These are phyloP conservation scores for Hartigia nigra DNA, from an alignment of 2,888 invertebrate genomes.

Conservation along the genomic window DNA sequence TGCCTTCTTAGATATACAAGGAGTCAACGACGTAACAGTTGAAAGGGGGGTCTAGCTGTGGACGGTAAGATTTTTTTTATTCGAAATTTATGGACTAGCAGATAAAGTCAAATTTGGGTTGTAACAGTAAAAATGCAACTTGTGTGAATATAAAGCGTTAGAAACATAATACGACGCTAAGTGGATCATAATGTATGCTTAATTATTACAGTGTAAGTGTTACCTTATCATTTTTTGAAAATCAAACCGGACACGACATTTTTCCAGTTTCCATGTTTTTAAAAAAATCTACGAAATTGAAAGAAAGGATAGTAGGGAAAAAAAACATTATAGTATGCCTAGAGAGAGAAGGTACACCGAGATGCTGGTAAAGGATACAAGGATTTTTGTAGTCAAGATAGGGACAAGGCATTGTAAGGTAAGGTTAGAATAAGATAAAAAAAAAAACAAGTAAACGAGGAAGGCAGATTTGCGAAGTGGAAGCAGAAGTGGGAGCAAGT, in stretches of 20 bases:
- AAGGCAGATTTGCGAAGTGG: conserved; percentile 22
- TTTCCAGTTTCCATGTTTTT: background rate
- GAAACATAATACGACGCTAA: background rate
- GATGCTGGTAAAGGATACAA: background rate
- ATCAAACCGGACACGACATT: background rate
- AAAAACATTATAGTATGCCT: background rate
- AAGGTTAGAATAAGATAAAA: conserved; percentile 36
- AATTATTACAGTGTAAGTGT: background rate
- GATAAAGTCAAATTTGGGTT: background rate
- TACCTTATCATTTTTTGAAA: background rate
- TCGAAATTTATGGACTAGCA: background rate
- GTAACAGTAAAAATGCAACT: background rate
- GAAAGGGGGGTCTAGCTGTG: background rate
- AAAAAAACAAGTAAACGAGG: conserved; percentile 25
- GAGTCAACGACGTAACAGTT: background rate
- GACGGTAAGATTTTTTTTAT: background rate
- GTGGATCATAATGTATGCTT: background rate
- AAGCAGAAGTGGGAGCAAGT: background rate
- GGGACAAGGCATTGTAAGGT: conserved; percentile 14
- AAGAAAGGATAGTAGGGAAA: background rate
- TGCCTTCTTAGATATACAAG: background rate
- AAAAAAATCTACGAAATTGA: background rate
- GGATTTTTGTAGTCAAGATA: background rate
- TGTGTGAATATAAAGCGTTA: background rate
- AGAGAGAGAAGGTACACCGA: background rate